phyloP scores from a whole-genome alignment of 2,888 invertebrate genomes.

The Aleiodes testaceus region DNA sequence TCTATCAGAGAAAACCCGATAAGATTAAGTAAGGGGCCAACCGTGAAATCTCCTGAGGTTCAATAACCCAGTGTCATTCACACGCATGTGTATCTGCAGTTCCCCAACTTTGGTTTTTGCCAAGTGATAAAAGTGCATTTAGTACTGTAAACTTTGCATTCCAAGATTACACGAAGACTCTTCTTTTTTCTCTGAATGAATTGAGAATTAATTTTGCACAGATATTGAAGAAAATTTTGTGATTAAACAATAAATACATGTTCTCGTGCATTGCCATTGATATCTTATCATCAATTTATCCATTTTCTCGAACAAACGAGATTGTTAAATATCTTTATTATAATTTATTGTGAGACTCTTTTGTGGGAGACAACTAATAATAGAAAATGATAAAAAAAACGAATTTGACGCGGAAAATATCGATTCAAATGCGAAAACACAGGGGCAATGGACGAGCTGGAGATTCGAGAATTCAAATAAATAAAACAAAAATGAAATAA shows the following conservation, averaged over 20 bases:
- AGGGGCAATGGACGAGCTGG: constrained; percentile 62
- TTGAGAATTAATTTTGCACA: constrained; percentile 20
- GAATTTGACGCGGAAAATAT: constrained; percentile 66
- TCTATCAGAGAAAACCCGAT: constrained; percentile 16
- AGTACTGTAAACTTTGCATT: constrained; percentile 58
- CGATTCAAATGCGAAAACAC: constrained; percentile 59
- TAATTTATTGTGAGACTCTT: constrained; percentile 9
- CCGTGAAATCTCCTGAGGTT: constrained; percentile 49
- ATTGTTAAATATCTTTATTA: constrained; percentile 22
- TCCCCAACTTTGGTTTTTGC: constrained; percentile 52
- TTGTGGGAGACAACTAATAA: constrained; percentile 62
- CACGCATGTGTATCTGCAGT: constrained; percentile 40
- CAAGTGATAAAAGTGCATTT: constrained; percentile 63
- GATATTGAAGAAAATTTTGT: too few species aligned
- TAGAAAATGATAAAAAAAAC: constrained; percentile 62
- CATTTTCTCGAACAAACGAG: constrained; percentile 26
- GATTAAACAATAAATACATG: too few species aligned
- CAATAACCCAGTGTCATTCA: constrained; percentile 54
- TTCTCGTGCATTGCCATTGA: too few species aligned
- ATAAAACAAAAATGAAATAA: not conserved
- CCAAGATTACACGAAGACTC: constrained; percentile 32
- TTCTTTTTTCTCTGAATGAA: not conserved
- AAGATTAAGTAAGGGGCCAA: constrained; percentile 26
- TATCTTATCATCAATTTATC: constrained; percentile 32
- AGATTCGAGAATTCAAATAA: constrained; percentile 12